Evolutionary conservation across 2,888 invertebrate species (phyloP), one percentile per base, ranked within the genome.

Genomic region (Drosophila buzzatii): DNA sequence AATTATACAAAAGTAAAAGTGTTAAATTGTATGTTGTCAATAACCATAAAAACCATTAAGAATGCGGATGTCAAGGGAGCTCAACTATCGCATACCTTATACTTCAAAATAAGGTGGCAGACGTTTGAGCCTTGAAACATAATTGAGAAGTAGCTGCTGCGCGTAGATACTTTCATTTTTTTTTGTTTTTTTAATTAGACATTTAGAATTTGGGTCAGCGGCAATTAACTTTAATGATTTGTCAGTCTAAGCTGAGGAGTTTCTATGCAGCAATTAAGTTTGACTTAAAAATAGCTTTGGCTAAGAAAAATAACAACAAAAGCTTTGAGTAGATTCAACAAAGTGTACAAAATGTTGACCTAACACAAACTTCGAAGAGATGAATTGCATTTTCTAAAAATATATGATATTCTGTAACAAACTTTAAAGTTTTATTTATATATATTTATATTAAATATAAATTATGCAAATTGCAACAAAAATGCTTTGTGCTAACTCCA

Each of bases 1-100:
- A 45, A 14, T 44, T 3, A 3, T 47, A 5, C 53, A 53, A 88
- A 81, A 89, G 79, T 86, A 89, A 89, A 86, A 86, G 87, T 89
- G 85, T 85, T 68, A 57, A 84, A 65, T 57, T 65, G 55, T 64
- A 67, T 70, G 76, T 79, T 67, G 57, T 33, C 41, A 33, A 41
- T 55, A 61, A 60, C 35, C 68, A 51, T 57, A 79, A 79, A 64
- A 65, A 39, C 53, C 66, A 69, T 77, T 60, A 73, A 67, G 74
- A 76, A 77, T 77, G 18, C 53, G 23, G 9, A 27, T 20, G 41
- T 41, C 1, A 16, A 53, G 35, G n/a, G 31, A 23, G 16, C 58
- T 18, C 55, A 74, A 37, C 65, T 42, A 9, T 3, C 2, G 59
- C 56, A 66, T 70, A 70, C 62, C 65, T 42, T 57, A 44, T 20